Base-by-base conservation (phyloP, 2,113 vertebrate genomes). In the Pterophyllum scalare region DNA sequence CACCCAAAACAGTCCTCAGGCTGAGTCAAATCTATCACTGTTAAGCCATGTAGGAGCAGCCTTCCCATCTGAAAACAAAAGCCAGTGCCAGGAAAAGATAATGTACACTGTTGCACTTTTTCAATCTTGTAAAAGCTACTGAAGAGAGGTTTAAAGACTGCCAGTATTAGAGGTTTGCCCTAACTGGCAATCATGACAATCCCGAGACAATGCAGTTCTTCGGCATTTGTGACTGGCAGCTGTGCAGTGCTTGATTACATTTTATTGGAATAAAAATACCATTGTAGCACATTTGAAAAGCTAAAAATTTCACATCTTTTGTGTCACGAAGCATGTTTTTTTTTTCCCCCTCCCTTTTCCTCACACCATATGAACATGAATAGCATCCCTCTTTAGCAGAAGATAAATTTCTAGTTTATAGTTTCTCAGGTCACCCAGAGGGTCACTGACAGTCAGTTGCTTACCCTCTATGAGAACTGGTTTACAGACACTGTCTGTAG, bases 21-120 rank as follows among this genome's bases (percentile, higher is more conserved):
- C 49, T 79, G 57, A 78, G 19, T 82, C 60, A 74, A 75, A 75
- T 84, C 79, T n/a, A 33, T 75, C 70, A 61, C 61, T 10, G 59
- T 79, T 64, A n/a, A 77, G 70, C 62, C 35, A 46, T 61, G 54
- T 65, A 24, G 59, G 59, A 85, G 70, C 70, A 75, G 54, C 33
- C 10, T 35, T 52, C 13, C 28, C 22, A 7, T 75, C 75, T 82
- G 70, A 86, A 61, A 82, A 83, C 75, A 79, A 58, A 52, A 70
- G 43, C 24, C 24, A 52, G 40, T 70, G 59, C 46, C 59, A 82
- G 49, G 31, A 59, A 52, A 77, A 86, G 67, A 74, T 40, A 64
- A 74, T 15, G 1, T 46, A 13, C 49, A 59, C 28, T 40, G 49
- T 79, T 82, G 60, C 46, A 59, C 52, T 72, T 43, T n/a, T 75